These are phyloP conservation scores for Murina feae DNA, from an alignment of 2,113 vertebrate genomes.

Conservation along the genomic window DNA sequence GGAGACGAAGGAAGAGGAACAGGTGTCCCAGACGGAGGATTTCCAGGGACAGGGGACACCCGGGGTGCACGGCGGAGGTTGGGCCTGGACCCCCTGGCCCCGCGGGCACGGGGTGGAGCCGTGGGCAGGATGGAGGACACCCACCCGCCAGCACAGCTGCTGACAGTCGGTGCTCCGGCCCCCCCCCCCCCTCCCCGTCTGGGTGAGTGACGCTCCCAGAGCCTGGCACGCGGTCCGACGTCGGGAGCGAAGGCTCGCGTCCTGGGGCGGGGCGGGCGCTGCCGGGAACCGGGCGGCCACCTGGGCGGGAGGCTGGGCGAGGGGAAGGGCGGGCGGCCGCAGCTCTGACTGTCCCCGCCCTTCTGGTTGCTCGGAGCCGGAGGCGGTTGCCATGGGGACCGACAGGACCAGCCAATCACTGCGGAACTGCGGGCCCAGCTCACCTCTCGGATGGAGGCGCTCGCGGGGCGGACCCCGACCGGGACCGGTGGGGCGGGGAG, in stretches of 20 bases:
- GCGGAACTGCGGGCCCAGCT: background rate
- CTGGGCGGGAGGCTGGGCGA: too few relatives aligned
- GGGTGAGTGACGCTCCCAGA: background rate
- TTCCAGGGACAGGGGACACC: background rate
- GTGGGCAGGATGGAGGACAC: too few relatives aligned
- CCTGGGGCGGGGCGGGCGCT: background rate
- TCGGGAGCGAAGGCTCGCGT: background rate
- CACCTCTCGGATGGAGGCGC: background rate
- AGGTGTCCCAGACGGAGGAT: background rate
- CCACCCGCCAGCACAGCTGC: too few relatives aligned
- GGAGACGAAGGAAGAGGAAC: too few relatives aligned
- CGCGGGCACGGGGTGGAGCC: too few relatives aligned
- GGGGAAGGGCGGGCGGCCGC: background rate
- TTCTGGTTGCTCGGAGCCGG: conserved; percentile 46
- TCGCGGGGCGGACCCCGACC: background rate
- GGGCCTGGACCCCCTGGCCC: too few relatives aligned
- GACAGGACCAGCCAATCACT: conserved; percentile 52
- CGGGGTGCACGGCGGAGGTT: background rate
- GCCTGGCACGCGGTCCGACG: conserved; percentile 54
- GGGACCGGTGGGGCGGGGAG: background rate
- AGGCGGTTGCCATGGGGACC: conserved; percentile 68
- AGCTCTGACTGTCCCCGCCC: background rate
- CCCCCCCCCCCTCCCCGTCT: background rate
- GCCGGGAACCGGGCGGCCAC: background rate
- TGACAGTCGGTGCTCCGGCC: background rate